These are phyloP conservation scores for Polyommatus icarus DNA, from an alignment of 2,888 invertebrate species.

Conservation along the genomic window DNA sequence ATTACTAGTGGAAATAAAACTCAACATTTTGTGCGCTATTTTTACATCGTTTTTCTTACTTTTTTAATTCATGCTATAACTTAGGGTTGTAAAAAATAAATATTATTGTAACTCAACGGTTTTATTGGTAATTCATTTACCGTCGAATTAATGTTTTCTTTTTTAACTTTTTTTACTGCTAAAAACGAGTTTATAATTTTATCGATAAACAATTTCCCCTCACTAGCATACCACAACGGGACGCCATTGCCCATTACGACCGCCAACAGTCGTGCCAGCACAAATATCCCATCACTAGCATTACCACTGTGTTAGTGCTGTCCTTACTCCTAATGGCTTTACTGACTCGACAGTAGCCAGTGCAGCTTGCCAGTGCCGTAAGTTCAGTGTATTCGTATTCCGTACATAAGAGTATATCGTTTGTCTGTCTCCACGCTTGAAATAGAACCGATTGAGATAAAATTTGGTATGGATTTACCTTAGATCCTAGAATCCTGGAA, in stretches of 20 bases:
- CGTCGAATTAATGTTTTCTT: neutral
- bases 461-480: too few relatives aligned
- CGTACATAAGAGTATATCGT: too few relatives aligned
- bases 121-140: neutral
- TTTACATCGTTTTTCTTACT: too few relatives aligned
- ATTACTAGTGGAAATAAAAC: too few relatives aligned
- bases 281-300: slow-evolving; percentile 38
- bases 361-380: neutral
- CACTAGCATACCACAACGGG: slow-evolving; percentile 32
- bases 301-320: neutral
- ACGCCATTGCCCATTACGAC: slow-evolving; percentile 37
- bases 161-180: neutral
- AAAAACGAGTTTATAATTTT: neutral
- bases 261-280: slow-evolving; percentile 34
- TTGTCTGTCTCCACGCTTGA: too few relatives aligned
- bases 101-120: neutral
- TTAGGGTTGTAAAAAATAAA: too few relatives aligned
- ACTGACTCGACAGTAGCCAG: neutral
- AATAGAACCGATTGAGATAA: too few relatives aligned
- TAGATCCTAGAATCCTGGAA: too few relatives aligned
- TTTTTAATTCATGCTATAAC: too few relatives aligned
- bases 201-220: slow-evolving; percentile 25
- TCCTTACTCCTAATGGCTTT: neutral
- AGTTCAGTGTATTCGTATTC: too few relatives aligned
- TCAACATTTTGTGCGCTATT: too few relatives aligned